Evolutionary conservation across 35 echinoderm and acorn worm species (phyloP), one percentile per base, ranked within the genome.

Genomic region (Patiria miniata): DNA sequence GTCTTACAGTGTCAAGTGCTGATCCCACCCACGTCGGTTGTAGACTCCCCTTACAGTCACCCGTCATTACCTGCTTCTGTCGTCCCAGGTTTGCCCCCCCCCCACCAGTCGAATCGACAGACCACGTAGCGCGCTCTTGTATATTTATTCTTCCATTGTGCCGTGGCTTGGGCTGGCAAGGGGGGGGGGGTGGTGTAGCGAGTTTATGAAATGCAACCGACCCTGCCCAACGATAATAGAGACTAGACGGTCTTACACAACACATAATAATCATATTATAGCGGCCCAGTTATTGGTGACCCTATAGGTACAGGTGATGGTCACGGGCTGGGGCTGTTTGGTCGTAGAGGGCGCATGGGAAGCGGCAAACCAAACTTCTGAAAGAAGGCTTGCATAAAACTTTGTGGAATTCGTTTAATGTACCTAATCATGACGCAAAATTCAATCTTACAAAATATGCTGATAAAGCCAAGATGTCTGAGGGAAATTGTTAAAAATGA

Each of bases 141-240:
- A 73, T 73, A 73, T 73, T 73, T 73, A 73, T 73, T 73, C 65
- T 73, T 73, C 65, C 65, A 73, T 73, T 73, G 65, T 73, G 34
- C 34, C 65, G 65, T 73, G 29, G 22, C 65, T 26, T 18, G 29
- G 9, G 58, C 18, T 15, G 28, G 23, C 10, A 8, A 29, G 61
- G 33, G 61, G 33, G 61, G 34, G 65, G 34, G 8, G 16, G 3
- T 12, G 22, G 1, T 0, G 29, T 3, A 28, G 65, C 19, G 26
- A 73, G 42, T 47, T 26, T 7, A 7, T 32, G 65, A 34, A 23
- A 73, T 32, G 65, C 65, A 73, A 10, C 65, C 30, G 34, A 32
- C 21, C 61, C 65, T 73, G 29, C 65, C 65, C 26, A 34, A 73
- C 65, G 34, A 73, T 73, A 73, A 73, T 34, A 73, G 26, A 73